Base-by-base conservation (phyloP, 2,797 vertebrate genomes). In the Hydrocynus forskahlii region DNA sequence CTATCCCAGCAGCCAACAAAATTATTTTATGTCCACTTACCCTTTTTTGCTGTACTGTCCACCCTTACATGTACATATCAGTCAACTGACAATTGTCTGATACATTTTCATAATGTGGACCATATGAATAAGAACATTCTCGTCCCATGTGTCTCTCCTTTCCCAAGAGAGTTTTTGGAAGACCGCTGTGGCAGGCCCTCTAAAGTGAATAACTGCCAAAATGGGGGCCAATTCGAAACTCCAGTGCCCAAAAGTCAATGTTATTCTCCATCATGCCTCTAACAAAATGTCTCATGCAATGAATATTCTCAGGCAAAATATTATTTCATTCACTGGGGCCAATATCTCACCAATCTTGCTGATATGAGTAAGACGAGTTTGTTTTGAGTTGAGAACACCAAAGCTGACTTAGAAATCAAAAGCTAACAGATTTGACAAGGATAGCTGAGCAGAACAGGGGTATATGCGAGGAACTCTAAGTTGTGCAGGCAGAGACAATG, bases 301-400 rank as follows among this genome's bases (percentile, higher is more conserved):
- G n/a, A 76, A 80, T 80, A 85, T 76, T 85, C 17, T 75, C 72
- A 81, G 75, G 72, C 74, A 62, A 75, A 85, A 91, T 88, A 88
- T 91, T 87, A 85, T 88, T 82, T 13, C 21, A 82, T 64, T 76
- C 86, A 7, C 16, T 1, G 43, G 35, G 6, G 68, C 45, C 68
- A 70, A 52, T 16, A n/a, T 43, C 19, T 43, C 64, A n/a, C 64
- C 21, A 21, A 17, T n/a, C 40, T 78, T 81, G 78, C 63, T 76
- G 83, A 76, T 81, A 86, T 85, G 86, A 62, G 78, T 52, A 83
- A 84, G 64, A 80, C 83, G 79, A 78, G 86, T 85, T 86, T 87
- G 81, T 75, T 50, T 76, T 60, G 66, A 40, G 57, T 74, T 63
- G 66, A 43, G 60, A 76, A 83, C 38, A 72, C 79, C 76, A n/a